Base-by-base conservation (phyloP, 2,888 invertebrate genomes). In the Podotricha telesiphe region DNA sequence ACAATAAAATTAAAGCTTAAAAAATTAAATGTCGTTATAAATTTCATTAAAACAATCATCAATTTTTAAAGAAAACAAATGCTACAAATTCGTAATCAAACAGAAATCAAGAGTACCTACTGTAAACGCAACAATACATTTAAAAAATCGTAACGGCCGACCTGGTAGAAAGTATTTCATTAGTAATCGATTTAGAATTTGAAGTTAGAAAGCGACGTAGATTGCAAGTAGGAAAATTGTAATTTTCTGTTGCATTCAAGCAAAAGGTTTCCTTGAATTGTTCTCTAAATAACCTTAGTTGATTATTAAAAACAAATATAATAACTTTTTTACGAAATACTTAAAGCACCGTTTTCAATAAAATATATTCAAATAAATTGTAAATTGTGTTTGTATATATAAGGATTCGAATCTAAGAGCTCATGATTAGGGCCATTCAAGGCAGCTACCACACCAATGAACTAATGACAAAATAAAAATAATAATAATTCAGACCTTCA, bases 191-290 rank as follows among this genome's bases (percentile, higher is more conserved):
- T 71, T 65, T 65, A 59, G 47, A 70, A 64, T 51, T 68, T 67
- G 72, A 65, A 76, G 74, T 74, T 79, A 80, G 82, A 81, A 80
- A 81, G 82, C 79, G 77, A 74, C 63, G 65, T 73, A 73, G 75
- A 76, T 75, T 75, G 62, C 78, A 72, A 74, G 74, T 73, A 71
- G 74, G 73, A 75, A 76, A 78, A 77, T 72, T 71, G 66, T 66
- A 56, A 74, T 74, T 75, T 77, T 76, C 73, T 70, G 70, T 75
- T 62, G 45, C 28, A 62, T 65, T 70, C 58, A 22, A 59, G 56
- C 40, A 20, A 56, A 56, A 22, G 15, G 15, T 58, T 42, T 22
- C 15, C 40, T 40, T 56, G 15, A 0, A 56, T 28, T n/a, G 28
- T 51, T 17, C 37, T 58, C 42, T 42, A 8, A 40, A 58, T 58